Percentiles rank a stretch among this genome's conserved stretches.
Evolutionary conservation across 1,140 invertebrate genomes (phyloP).

Genomic region (Coboldia fuscipes): DNA sequence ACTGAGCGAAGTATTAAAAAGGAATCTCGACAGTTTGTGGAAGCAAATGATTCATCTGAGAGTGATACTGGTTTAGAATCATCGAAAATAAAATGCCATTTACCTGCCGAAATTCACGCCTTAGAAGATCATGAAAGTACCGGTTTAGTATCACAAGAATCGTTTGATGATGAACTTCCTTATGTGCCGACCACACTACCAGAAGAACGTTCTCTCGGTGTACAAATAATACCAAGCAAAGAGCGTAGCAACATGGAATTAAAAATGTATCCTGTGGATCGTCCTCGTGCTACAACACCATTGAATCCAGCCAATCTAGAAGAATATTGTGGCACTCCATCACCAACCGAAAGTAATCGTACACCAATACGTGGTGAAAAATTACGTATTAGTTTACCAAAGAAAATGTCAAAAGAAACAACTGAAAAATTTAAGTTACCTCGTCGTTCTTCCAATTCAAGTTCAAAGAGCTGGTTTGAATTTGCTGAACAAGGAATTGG

Average conservation of each 20-base stretch:
- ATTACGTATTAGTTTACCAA: slow-evolving; percentile 43
- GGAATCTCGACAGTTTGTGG: too few species aligned
- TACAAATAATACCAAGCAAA: slow-evolving; percentile 60
- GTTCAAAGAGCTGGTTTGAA: slow-evolving; percentile 33
- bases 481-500: slow-evolving; percentile 34
- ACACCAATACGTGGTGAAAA: slow-evolving; percentile 28
- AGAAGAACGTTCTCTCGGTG: slow-evolving; percentile 52
- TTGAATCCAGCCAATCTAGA: slow-evolving; percentile 56
- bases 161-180: slow-evolving; percentile 69
- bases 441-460: slow-evolving; percentile 21
- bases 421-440: slow-evolving; percentile 23
- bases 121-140: slow-evolving; percentile 42
- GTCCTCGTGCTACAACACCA: slow-evolving; percentile 67
- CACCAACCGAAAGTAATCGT: slow-evolving; percentile 16
- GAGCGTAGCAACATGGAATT: slow-evolving; percentile 42
- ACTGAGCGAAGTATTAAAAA: too few species aligned
- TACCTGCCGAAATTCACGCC: slow-evolving; percentile 17
- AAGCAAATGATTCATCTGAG: too few species aligned
- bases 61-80: slow-evolving; percentile 51
- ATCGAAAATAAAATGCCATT: slow-evolving; percentile 23
- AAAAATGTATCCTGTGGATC: slow-evolving; percentile 62
- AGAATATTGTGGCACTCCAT: slow-evolving; percentile 34
- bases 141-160: slow-evolving; percentile 56
- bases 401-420: slow-evolving; percentile 24
- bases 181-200: slow-evolving; percentile 71